These are phyloP conservation scores for Entosphenus tridentatus DNA, from an alignment of 2,113 vertebrate genomes.

Conservation along the genomic window DNA sequence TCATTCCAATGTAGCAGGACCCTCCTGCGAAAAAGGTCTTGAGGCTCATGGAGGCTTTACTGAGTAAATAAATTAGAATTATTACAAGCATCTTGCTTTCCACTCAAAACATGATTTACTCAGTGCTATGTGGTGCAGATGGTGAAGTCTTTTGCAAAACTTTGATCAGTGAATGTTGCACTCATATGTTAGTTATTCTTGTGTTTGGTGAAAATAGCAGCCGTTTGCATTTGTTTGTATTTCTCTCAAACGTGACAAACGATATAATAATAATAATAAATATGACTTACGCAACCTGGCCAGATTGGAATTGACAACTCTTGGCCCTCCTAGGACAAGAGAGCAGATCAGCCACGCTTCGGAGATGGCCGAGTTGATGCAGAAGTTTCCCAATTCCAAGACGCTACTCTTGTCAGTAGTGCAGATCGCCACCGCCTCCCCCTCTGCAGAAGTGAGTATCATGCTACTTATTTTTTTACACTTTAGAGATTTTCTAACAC, in stretches of 20 bases:
- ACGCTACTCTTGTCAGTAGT: slow-evolving; percentile 46
- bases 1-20: no score
- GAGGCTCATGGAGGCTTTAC: no score
- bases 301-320: background rate
- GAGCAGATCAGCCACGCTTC: slow-evolving; percentile 15
- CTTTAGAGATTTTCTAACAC: background rate
- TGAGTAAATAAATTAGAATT: no score
- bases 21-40: no score
- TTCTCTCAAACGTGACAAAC: background rate
- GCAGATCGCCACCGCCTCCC: slow-evolving; percentile 50
- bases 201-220: no score
- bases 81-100: no score
- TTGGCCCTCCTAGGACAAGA: background rate
- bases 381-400: slow-evolving; percentile 56
- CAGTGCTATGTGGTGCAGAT: no score
- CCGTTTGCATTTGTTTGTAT: no score
- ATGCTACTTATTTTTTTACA: background rate
- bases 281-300: background rate
- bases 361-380: slow-evolving; percentile 31
- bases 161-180: no score
- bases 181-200: no score
- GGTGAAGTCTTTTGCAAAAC: no score
- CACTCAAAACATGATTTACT: no score
- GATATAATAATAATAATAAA: background rate
- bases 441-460: slow-evolving; percentile 32